Evolutionary conservation across 2,888 invertebrate species (phyloP).

Genomic region (Myathropa florea): DNA sequence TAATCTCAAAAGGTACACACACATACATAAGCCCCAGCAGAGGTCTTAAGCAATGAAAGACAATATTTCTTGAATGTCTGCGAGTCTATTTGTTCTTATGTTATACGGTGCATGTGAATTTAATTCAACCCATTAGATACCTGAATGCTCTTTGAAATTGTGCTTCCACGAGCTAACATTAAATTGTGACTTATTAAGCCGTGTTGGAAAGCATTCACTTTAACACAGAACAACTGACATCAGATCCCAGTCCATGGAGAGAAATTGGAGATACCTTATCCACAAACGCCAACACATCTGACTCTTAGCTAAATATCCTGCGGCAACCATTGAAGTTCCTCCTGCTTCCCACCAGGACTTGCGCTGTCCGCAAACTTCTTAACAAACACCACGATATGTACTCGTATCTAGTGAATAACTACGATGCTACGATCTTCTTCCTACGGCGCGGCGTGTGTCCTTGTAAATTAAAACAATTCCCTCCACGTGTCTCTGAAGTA

Average conservation of each 20-base stretch:
- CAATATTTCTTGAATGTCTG: too few species aligned
- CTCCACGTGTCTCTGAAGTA: slow-evolving; percentile 1
- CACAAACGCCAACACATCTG: not conserved
- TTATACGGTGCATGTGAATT: not conserved
- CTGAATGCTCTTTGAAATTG: not conserved
- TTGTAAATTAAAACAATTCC: slow-evolving; percentile 20
- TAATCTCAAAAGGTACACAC: not conserved
- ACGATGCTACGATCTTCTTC: too few species aligned
- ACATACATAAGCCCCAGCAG: not conserved
- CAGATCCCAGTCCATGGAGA: not conserved
- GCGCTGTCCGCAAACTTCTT: not conserved
- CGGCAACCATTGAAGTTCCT: not conserved
- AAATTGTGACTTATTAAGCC: not conserved
- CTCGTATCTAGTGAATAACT: not conserved
- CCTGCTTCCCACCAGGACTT: not conserved
- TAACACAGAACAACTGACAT: too few species aligned
- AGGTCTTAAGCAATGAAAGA: too few species aligned
- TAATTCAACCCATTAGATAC: not conserved
- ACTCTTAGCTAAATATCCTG: not conserved
- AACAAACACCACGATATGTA: not conserved
- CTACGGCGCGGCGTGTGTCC: slow-evolving; percentile 3
- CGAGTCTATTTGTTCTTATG: too few species aligned
- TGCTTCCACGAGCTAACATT: not conserved
- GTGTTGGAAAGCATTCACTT: not conserved
- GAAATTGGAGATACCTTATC: not conserved